Percentiles rank a stretch among this genome's conserved stretches.
Conservation (phyloP, 2,797 vertebrate species). For the Netta rufina region DNA sequence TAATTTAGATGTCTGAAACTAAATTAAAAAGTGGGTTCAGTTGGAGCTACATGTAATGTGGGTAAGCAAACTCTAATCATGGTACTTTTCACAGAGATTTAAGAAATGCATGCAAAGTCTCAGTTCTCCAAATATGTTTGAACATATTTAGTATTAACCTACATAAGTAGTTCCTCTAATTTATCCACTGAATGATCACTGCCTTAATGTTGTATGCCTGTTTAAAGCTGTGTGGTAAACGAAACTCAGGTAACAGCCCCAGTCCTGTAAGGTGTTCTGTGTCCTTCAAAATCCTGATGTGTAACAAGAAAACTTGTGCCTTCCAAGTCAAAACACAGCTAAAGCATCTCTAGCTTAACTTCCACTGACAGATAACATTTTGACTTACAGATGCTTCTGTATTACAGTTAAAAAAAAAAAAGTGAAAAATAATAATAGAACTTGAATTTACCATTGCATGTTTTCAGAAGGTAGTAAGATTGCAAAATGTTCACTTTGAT, state of each 20-base stretch:
- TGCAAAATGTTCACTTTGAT: background rate
- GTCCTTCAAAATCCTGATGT: background rate
- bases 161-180: background rate
- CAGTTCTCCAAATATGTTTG: background rate
- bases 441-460: background rate
- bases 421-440: background rate
- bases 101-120: background rate
- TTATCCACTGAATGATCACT: background rate
- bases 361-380: background rate
- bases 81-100: background rate
- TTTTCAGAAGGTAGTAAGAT: background rate
- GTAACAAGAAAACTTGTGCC: background rate
- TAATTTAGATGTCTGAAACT: background rate
- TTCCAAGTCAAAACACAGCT: background rate
- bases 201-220: accelerated
- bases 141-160: background rate
- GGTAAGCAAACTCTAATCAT: background rate
- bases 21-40: background rate
- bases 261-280: background rate
- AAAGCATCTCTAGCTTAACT: background rate
- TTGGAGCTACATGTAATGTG: background rate
- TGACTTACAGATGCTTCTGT: background rate
- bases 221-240: background rate
- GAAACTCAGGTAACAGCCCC: background rate
- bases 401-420: background rate